Base-by-base conservation (phyloP, 2,113 vertebrate genomes). In the Elephantulus edwardii region DNA sequence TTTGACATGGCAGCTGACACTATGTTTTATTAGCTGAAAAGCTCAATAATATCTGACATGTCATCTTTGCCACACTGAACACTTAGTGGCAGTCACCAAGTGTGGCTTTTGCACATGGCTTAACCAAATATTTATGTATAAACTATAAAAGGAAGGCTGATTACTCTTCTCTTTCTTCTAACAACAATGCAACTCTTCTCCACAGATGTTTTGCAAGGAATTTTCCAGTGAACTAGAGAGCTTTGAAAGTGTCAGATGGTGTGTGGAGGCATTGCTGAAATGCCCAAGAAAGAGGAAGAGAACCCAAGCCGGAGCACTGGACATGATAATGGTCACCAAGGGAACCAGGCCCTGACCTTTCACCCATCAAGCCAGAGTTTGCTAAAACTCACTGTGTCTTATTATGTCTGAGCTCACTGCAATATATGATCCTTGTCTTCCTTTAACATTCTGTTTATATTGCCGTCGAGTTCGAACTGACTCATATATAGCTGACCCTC, bases 101-200 rank as follows among this genome's bases (percentile, higher is more conserved):
- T 62, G 75, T 70, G 35, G 30, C 56, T 90, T 85, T 88, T 90
- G n/a, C 52, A 80, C 83, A 70, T 20, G 79, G 60, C 33, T 88
- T 75, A 93, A 82, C 54, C 76, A 91, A 94, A 94, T 90, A 54
- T 90, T 94, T 94, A 40, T 66, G 11, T 33, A 83, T 68, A n/a
- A 90, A 83, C 71, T 20, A 89, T 62, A 54, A 94, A 89, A 94
- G 40, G 6, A 38, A 64, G 77, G 40, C 38, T 13, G 50, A n/a
- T 38, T 1, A 20, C 42, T 95, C 46, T 79, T 66, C 40, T 89
- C 68, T 64, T 42, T 87, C 64, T 60, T 94, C 28, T 81, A 66
- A 86, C 76, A 90, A 68, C 50, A 91, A 82, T 75, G 35, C 33
- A 48, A 48, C 30, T 54, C 56, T 79, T 83, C 77, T 92, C 89